Percentiles rank a stretch among this genome's conserved stretches.
phyloP scores from a whole-genome alignment of 2,888 invertebrate genomes.

The Thera britannica region DNA sequence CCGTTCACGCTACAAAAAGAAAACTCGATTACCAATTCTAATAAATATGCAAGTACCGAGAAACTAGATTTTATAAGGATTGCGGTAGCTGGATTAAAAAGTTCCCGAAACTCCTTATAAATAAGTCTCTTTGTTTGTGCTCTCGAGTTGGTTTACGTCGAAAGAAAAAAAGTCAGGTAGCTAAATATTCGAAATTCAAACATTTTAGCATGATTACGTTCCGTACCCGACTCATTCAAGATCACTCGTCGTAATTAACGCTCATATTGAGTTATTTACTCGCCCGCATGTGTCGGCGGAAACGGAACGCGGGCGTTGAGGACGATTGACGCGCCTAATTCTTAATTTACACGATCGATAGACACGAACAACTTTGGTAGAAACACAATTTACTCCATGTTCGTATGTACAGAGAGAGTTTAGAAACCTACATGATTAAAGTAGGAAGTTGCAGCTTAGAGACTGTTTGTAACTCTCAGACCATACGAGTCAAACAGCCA shows the following conservation, averaged over 20 bases:
- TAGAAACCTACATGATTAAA: not conserved
- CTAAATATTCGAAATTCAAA: slow-evolving; percentile 60
- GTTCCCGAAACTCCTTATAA: not conserved
- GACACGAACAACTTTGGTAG: slow-evolving; percentile 26
- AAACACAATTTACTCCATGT: slow-evolving; percentile 3
- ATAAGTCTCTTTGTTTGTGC: not conserved
- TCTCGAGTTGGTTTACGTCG: not conserved
- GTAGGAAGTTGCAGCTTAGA: not conserved
- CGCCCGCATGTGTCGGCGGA: slow-evolving; percentile 74
- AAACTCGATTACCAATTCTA: not conserved
- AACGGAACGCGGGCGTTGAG: slow-evolving; percentile 57
- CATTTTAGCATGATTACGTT: slow-evolving; percentile 62
- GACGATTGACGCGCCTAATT: slow-evolving; percentile 61
- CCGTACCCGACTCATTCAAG: slow-evolving; percentile 68
- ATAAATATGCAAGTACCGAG: too few species aligned
- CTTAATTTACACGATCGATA: slow-evolving; percentile 40
- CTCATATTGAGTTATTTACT: slow-evolving; percentile 79
- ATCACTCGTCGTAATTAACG: slow-evolving; percentile 80
- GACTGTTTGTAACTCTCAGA: not conserved
- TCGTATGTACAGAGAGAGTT: not conserved
- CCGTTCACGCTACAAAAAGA: slow-evolving; percentile 4
- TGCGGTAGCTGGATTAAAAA: not conserved
- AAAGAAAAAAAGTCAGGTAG: slow-evolving; percentile 4
- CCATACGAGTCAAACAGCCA: not conserved
- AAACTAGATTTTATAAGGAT: not conserved